Evolutionary conservation across 1,140 invertebrate genomes (phyloP).

Genomic region (Conus ventricosus): DNA sequence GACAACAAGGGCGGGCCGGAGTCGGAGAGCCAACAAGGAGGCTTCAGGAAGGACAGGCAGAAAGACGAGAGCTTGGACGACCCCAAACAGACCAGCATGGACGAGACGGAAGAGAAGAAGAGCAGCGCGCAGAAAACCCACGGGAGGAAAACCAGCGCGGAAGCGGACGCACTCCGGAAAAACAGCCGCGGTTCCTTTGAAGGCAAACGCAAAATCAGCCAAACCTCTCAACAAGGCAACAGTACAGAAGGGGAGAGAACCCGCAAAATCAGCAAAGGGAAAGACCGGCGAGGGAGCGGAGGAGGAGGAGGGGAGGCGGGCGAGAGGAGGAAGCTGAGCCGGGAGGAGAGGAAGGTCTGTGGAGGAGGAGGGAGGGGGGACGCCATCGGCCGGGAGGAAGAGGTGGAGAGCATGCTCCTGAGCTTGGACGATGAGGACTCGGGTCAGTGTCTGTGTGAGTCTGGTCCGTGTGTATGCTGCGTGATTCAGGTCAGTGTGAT

Average conservation of each 20-base stretch:
- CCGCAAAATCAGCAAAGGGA: neutral
- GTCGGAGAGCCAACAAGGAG: neutral
- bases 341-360: neutral
- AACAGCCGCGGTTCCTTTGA: slow-evolving; percentile 10
- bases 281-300: slow-evolving; percentile 5
- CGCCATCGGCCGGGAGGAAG: neutral
- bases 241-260: neutral
- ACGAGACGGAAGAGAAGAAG: neutral
- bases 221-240: neutral
- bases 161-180: neutral
- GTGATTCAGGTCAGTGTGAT: no score
- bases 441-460: slow-evolving; percentile 44
- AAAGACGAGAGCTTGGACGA: neutral
- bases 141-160: neutral
- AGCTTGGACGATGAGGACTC: slow-evolving; percentile 43
- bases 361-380: neutral
- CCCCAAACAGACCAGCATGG: neutral
- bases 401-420: neutral
- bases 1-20: neutral
- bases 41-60: neutral
- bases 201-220: neutral
- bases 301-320: neutral
- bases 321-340: slow-evolving; percentile 9
- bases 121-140: neutral
- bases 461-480: neutral